phyloP scores from a whole-genome alignment of 2,888 invertebrate species.

The Andrena bucephala region DNA sequence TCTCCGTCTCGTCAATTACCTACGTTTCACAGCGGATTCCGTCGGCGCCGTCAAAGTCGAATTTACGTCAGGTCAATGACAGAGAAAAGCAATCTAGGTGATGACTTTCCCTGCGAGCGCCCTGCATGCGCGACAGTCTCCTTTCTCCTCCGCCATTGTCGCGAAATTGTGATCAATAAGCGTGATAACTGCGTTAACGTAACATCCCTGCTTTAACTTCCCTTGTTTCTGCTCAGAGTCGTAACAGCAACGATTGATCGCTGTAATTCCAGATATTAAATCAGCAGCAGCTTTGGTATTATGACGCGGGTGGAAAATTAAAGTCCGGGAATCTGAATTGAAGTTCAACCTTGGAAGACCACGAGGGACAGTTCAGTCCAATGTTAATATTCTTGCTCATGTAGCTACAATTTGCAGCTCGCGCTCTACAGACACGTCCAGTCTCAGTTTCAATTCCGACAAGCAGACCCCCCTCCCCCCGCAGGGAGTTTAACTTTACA shows the following conservation, averaged over 20 bases:
- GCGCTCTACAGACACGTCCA: no score
- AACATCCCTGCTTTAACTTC: neutral
- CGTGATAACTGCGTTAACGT: slow-evolving; percentile 22
- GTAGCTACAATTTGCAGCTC: no score
- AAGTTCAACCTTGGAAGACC: no score
- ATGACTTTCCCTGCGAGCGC: slow-evolving; percentile 40
- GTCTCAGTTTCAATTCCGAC: no score
- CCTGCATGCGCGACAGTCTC: slow-evolving; percentile 5
- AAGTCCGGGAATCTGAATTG: no score
- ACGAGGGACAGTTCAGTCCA: no score
- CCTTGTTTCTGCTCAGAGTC: neutral
- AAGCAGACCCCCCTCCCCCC: no score
- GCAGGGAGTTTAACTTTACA: no score
- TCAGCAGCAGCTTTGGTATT: no score
- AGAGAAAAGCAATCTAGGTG: slow-evolving; percentile 31
- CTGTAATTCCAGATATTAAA: no score
- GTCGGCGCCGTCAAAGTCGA: slow-evolving; percentile 10
- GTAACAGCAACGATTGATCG: neutral
- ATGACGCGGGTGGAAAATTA: no score
- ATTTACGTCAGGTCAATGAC: slow-evolving; percentile 39
- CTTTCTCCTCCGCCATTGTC: slow-evolving; percentile 19
- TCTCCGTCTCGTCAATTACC: neutral
- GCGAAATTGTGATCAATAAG: slow-evolving; percentile 5
- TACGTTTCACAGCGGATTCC: neutral
- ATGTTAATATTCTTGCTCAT: no score